Conservation (phyloP, 2,113 vertebrate species). For the Phalacrocorax carbo region DNA sequence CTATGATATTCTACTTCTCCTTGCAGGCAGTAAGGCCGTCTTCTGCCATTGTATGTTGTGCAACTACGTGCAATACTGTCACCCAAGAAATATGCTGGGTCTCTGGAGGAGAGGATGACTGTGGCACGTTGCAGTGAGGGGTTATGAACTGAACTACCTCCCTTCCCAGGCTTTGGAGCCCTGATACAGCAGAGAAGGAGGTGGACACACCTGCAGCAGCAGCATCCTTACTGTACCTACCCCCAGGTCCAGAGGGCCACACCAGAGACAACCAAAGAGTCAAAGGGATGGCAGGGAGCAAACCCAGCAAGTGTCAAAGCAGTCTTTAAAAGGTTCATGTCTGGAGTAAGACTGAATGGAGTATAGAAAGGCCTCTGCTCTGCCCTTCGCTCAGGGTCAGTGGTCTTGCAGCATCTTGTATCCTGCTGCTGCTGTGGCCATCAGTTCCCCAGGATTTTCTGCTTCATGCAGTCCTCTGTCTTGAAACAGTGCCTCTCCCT, state of each 20-base stretch:
- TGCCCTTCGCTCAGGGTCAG: neutral
- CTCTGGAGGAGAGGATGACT: neutral
- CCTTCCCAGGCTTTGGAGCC: neutral
- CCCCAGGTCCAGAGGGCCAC: neutral
- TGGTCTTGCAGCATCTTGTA: neutral
- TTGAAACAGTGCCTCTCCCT: neutral
- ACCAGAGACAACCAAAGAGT: neutral
- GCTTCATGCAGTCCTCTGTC: neutral
- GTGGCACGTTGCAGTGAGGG: neutral
- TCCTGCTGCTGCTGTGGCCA: neutral
- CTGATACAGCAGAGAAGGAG: neutral
- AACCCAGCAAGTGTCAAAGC: neutral
- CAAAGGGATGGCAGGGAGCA: neutral
- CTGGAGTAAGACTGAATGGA: neutral
- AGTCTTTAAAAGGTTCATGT: neutral
- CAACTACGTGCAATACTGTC: rapidly evolving
- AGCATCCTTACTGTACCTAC: neutral
- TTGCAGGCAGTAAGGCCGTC: neutral
- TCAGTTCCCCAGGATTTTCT: neutral
- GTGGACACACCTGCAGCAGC: neutral
- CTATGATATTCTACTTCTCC: neutral
- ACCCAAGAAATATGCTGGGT: neutral
- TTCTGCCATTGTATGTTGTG: neutral
- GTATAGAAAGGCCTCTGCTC: neutral
- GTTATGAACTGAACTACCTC: neutral